phyloP scores from a whole-genome alignment of 2,113 vertebrate species.

The Otis tarda region DNA sequence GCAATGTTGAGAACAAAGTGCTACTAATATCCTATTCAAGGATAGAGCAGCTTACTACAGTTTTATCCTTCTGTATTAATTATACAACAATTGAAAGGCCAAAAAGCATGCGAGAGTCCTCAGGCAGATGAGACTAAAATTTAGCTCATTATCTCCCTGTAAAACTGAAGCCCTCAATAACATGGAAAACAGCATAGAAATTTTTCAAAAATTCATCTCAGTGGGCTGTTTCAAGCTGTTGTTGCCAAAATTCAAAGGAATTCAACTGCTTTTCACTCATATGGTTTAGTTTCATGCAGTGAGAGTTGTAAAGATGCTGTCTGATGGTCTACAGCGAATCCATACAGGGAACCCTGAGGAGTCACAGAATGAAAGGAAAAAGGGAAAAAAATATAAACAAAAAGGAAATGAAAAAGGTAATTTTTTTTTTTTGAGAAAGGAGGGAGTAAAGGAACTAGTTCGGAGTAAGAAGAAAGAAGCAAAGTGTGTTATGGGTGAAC shows the following conservation, averaged over 20 bases:
- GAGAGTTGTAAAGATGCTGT: neutral
- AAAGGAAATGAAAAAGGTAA: neutral
- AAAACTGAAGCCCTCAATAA: neutral
- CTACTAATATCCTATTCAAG: neutral
- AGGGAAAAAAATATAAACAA: neutral
- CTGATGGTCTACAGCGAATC: neutral
- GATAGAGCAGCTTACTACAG: neutral
- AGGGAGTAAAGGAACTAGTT: neutral
- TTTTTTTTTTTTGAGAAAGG: neutral
- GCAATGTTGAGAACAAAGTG: neutral
- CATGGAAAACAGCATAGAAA: neutral
- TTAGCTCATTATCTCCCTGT: neutral
- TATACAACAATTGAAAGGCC: neutral
- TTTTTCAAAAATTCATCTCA: neutral
- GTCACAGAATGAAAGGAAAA: neutral
- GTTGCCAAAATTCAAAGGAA: constrained; percentile 9
- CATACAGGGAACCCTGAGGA: neutral
- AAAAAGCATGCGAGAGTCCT: neutral
- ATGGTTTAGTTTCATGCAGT: neutral
- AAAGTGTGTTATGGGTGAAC: neutral
- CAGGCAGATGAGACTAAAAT: neutral
- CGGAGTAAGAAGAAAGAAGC: neutral
- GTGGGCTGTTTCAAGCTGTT: neutral
- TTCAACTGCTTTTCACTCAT: neutral
- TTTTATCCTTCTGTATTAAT: neutral